Base-by-base conservation (phyloP, 2,113 vertebrate species). In the Poeciliopsis occidentalis region DNA sequence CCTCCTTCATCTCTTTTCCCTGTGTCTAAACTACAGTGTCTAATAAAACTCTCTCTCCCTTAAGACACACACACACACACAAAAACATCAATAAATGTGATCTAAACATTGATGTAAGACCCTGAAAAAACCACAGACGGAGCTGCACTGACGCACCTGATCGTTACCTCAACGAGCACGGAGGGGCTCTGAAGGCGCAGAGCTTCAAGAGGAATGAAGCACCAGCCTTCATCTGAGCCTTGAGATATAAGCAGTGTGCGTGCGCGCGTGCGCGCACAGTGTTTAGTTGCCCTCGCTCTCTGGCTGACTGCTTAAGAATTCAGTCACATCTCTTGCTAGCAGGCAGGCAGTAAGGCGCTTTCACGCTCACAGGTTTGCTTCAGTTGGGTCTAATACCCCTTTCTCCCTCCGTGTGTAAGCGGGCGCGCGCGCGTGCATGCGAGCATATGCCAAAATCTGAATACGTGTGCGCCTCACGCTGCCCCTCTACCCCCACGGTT, bases 281-380 rank as follows among this genome's bases (percentile, higher is more conserved):
- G 62, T 80, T 89, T 77, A 86, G 84, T 73, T 76, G 80, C 67
- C 79, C 77, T 82, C 76, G 76, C 96, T 94, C 94, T 96, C 94
- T 93, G 92, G 94, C 95, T 77, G 86, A 96, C 97, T 98, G 96
- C 97, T 99, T 99, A 97, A 97, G 97, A 98, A 98, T 98, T 96
- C 96, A 96, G 97, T 98, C 98, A 98, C 98, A 99, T 98, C 97
- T 96, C 92, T 94, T 95, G 88, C 90, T 96, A 84, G 92, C 95
- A 96, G 92, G 96, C 97, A 97, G 96, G 97, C 98, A 97, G 97
- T 98, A 97, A 98, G 97, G 96, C 97, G 96, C 97, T 97, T 97
- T 97, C 97, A 97, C 97, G 95, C 96, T 97, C 96, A 96, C 96
- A 97, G 96, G 96, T 96, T 96, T 95, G 96, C 97, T 97, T 97